Evolutionary conservation across 2,888 invertebrate species (phyloP).

Genomic region (Drosophila setosimentum): DNA sequence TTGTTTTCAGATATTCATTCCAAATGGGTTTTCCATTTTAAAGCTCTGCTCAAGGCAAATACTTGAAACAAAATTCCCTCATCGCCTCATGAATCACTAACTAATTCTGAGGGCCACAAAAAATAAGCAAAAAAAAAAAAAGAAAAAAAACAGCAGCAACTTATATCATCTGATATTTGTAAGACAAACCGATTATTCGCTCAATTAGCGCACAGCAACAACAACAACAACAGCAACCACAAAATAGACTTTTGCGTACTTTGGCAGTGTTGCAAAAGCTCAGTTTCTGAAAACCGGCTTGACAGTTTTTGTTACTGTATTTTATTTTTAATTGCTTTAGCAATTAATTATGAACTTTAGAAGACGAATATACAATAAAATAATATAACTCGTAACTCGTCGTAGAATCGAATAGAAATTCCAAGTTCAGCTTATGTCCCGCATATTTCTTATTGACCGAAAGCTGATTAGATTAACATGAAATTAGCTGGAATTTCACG

Average conservation of each 20-base stretch:
- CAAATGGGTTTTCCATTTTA: not conserved
- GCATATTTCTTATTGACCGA: not conserved
- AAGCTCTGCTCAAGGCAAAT: conserved; percentile 22
- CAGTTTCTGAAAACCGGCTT: conserved; percentile 18
- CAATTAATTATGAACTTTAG: conserved; percentile 30
- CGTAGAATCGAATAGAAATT: conserved; percentile 4
- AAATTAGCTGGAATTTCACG: not conserved
- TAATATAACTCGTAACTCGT: not conserved
- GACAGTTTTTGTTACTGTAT: not conserved
- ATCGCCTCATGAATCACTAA: conserved; percentile 22
- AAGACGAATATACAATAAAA: not conserved
- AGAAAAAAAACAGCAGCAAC: not conserved
- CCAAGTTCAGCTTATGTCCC: conserved; percentile 5
- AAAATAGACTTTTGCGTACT: not conserved
- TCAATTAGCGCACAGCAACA: conserved; percentile 23
- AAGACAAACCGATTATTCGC: conserved; percentile 38
- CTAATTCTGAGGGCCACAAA: conserved; percentile 7
- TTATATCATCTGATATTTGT: conserved; percentile 6
- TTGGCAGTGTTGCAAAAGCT: conserved; percentile 17
- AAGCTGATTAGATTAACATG: not conserved
- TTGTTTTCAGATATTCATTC: conserved; percentile 2
- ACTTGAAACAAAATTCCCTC: conserved; percentile 6
- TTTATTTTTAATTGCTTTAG: conserved; percentile 2
- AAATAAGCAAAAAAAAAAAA: not conserved
- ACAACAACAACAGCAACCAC: too few species aligned